Evolutionary conservation across 2,888 invertebrate species (phyloP), one percentile per base, ranked within the genome.

Genomic region (Nomada lathburiana): DNA sequence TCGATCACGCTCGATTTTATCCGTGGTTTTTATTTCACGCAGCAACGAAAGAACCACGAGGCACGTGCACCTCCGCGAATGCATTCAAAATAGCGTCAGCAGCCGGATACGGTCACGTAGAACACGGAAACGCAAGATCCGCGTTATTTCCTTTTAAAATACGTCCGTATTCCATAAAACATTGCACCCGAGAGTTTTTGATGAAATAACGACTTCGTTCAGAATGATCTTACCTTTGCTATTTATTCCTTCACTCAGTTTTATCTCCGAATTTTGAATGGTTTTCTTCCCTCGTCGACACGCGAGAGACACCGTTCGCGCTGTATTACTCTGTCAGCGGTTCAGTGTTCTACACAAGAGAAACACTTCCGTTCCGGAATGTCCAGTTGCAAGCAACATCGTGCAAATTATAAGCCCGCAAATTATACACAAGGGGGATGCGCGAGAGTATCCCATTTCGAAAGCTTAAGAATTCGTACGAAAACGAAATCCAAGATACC

Each of bases 1-100:
- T 72, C 76, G 36, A 76, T 64, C 76, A 76, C 44, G 50, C 64
- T 13, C 53, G 52, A 74, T 74, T 74, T 67, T 53, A 73, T 77
- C 73, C 64, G 16, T 18, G 52, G 11, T n/a, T 69, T 68, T 52
- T 68, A 36, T 67, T 23, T 63, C 44, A 4, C 63, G 13, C 5
- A 9, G n/a, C 26, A n/a, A 20, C 36, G 52, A 76, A 76, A 42
- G 36, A 57, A 50, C 42, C 69, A 23, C 4, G 23, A 20, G 13
- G 29, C 44, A 69, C 71, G 71, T 59, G 47, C 20, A 50, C 44
- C 50, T 0, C 13, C n/a, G 55, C 55, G 50, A 72, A 76, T 72
- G 80, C 80, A 72, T 80, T 63, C 65, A 9, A 80, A 80, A 52
- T 50, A 76, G 62, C 47, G 2, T 7, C 65, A 13, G 3, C n/a